Conservation (phyloP, 1,140 invertebrate genomes). For the Drosophila erecta region DNA sequence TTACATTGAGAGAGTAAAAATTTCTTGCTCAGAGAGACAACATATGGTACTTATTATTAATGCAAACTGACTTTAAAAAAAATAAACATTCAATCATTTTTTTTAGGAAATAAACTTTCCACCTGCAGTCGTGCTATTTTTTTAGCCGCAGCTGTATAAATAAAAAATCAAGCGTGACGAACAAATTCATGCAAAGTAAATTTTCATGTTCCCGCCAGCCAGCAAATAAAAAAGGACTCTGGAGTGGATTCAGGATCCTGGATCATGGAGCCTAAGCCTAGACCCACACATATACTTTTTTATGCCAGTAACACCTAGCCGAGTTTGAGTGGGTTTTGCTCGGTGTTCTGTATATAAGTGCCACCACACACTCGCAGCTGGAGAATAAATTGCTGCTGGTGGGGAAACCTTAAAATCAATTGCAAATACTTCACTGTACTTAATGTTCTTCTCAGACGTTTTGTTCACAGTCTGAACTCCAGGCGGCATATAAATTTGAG, state of each 20-base stretch:
- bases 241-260: constrained; percentile 18
- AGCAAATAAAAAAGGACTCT: constrained; percentile 46
- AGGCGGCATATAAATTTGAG: background rate
- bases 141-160: too few relatives aligned
- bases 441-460: constrained; percentile 16
- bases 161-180: constrained; percentile 76
- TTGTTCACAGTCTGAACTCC: background rate
- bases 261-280: constrained; percentile 37
- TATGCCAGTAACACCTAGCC: constrained; percentile 31
- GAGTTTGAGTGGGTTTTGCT: constrained; percentile 14
- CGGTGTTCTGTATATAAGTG: constrained; percentile 22
- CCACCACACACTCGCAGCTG: constrained; percentile 7
- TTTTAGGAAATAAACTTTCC: too few relatives aligned
- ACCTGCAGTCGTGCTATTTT: too few relatives aligned
- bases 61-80: too few relatives aligned
- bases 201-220: constrained; percentile 68
- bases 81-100: too few relatives aligned
- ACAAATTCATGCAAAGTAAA: constrained; percentile 76
- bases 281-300: constrained; percentile 10
- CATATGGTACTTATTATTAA: too few relatives aligned
- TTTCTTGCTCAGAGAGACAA: too few relatives aligned
- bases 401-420: constrained; percentile 30
- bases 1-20: too few relatives aligned
- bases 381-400: constrained; percentile 39
- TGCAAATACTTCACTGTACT: constrained; percentile 10